Evolutionary conservation across 1,140 invertebrate genomes (phyloP).

Genomic region (Myzus persicae): DNA sequence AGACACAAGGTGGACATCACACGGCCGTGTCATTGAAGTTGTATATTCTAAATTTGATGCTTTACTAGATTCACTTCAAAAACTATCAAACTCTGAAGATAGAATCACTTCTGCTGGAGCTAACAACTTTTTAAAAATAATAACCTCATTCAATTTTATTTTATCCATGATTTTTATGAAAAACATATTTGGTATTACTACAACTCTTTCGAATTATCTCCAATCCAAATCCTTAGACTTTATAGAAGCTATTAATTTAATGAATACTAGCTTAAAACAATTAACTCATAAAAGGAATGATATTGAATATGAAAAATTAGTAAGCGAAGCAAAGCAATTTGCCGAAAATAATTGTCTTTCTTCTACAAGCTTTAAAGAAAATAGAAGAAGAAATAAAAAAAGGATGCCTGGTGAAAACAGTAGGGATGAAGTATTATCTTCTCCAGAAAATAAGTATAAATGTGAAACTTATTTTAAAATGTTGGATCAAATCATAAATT

Average conservation of each 20-base stretch:
- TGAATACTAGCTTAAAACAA: neutral
- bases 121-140: neutral
- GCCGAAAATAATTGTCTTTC: neutral
- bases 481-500: neutral
- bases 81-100: neutral
- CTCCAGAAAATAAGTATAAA: neutral
- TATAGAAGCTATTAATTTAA: neutral
- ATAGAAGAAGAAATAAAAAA: neutral
- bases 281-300: neutral
- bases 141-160: neutral
- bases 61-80: conserved; percentile 13
- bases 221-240: conserved; percentile 6
- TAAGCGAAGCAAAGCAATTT: neutral
- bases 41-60: neutral
- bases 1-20: neutral
- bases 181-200: neutral
- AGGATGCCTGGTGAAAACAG: neutral
- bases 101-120: neutral
- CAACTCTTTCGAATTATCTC: neutral
- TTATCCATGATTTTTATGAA: neutral
- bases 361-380: neutral
- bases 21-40: neutral
- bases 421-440: neutral
- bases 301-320: neutral
- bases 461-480: conserved; percentile 3